Percentiles rank a stretch among this genome's conserved stretches.
Conservation (phyloP, 1,140 invertebrate genomes). For the Tyrophagus putrescentiae region DNA sequence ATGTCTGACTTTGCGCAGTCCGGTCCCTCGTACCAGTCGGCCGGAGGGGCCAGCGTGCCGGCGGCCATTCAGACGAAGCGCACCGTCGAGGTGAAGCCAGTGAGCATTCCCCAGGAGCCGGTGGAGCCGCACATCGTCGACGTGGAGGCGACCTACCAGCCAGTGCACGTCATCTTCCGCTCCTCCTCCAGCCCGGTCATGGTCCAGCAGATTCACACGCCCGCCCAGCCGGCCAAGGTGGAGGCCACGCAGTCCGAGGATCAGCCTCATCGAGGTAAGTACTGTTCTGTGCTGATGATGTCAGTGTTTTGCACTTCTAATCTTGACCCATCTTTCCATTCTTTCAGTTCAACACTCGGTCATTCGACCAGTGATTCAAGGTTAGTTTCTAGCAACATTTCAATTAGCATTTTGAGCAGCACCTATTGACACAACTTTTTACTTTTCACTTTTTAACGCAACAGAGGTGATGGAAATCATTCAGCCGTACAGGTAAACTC, state of each 20-base stretch:
- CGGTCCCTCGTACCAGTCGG: background rate
- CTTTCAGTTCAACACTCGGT: constrained; percentile 15
- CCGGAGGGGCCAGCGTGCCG: background rate
- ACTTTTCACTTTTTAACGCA: background rate
- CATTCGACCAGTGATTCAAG: constrained; percentile 17
- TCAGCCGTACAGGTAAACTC: constrained; percentile 2
- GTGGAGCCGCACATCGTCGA: constrained; percentile 16
- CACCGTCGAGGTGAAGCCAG: constrained; percentile 15
- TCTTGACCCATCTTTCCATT: too few species aligned
- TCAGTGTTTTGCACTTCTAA: too few species aligned
- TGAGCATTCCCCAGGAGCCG: constrained; percentile 3
- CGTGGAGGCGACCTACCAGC: constrained; percentile 12
- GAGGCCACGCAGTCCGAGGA: constrained; percentile 15
- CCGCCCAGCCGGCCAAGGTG: background rate
- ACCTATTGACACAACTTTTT: background rate
- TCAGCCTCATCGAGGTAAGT: constrained; percentile 16
- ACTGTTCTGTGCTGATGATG: too few species aligned
- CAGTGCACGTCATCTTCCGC: constrained; percentile 16
- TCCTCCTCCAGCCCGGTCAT: constrained; percentile 17
- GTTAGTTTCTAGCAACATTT: too few species aligned
- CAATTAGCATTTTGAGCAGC: too few species aligned
- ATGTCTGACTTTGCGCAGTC: background rate
- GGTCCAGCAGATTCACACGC: constrained; percentile 18
- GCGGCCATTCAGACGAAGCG: constrained; percentile 16
- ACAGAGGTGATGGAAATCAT: constrained; percentile 18